Percentiles rank a stretch among this genome's conserved stretches.
Conservation (phyloP, 2,797 vertebrate species). For the Melanotaenia nigrans region DNA sequence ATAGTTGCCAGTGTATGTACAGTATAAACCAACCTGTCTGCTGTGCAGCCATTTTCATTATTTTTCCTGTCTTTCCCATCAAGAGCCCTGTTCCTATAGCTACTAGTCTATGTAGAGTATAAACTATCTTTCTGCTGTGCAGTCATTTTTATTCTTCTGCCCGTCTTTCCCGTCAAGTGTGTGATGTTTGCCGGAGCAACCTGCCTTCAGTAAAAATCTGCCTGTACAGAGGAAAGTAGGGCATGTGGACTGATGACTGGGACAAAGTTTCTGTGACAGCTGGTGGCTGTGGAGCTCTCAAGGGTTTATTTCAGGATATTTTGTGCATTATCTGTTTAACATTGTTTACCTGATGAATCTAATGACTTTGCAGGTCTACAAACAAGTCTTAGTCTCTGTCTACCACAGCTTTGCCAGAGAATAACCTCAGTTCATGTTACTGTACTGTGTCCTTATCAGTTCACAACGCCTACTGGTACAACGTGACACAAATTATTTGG, state of each 20-base stretch:
- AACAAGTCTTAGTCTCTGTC: constrained; percentile 56
- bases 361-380: constrained; percentile 19
- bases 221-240: constrained; percentile 56
- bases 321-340: constrained; percentile 36
- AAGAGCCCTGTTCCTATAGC: constrained; percentile 11
- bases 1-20: constrained; percentile 17
- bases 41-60: constrained; percentile 22
- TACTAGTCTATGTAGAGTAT: constrained; percentile 22
- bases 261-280: constrained; percentile 35
- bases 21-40: constrained; percentile 27
- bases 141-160: constrained; percentile 26
- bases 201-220: constrained; percentile 16
- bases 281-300: constrained; percentile 21
- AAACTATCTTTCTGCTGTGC: constrained; percentile 21
- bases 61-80: constrained; percentile 23
- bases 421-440: constrained; percentile 56
- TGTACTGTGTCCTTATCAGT: constrained; percentile 20
- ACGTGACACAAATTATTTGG: constrained; percentile 71
- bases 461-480: constrained; percentile 28
- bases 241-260: constrained; percentile 51
- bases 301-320: constrained; percentile 51
- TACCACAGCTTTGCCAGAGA: constrained; percentile 15
- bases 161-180: constrained; percentile 13
- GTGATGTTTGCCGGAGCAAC: constrained; percentile 37
- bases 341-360: constrained; percentile 37